Evolutionary conservation across 2,888 invertebrate species (phyloP), one percentile per base, ranked within the genome.

Genomic region (Drosophila dives): DNA sequence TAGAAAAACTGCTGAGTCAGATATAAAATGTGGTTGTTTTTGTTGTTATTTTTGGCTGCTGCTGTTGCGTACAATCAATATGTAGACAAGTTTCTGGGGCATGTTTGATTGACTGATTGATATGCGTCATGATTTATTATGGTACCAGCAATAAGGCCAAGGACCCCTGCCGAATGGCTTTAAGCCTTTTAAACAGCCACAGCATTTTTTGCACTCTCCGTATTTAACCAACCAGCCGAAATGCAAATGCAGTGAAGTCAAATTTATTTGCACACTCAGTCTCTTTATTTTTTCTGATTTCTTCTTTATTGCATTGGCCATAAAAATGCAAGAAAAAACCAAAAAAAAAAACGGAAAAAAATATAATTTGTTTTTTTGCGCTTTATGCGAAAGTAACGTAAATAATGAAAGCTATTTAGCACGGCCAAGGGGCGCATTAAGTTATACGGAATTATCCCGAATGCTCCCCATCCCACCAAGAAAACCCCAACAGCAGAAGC

Each of bases 381-480:
- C 69, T 75, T 86, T 83, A 76, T 77, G 81, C 74, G 68, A 71
- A 64, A 79, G 81, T 83, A 85, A 89, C 82, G 78, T 77, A 86
- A 86, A 90, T 88, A 88, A 86, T 90, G 86, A 83, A 81, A 65
- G 83, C 90, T 83, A 90, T 86, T 86, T 90, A 86, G 81, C 86
- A 88, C 83, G 79, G 78, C 88, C 86, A 75, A 66, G 81, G 82
- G 80, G 86, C 77, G 64, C 79, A 83, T 90, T 83, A 90, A 86
- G 73, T 78, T 80, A 74, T 71, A 64, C 59, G 54, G 81, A 64
- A 69, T 75, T 74, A 74, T 75, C 64, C 78, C 45, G 58, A 38
- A 11, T 26, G 26, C 26, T 26, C 4, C 11, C n/a, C 15, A 6
- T 38, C 6, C 4, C 3, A 7, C 45, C 2, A 7, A 8, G 23